Percentiles rank a stretch among this genome's conserved stretches.
Conservation (phyloP, 2,113 vertebrate species). For the Pardalotus punctatus region DNA sequence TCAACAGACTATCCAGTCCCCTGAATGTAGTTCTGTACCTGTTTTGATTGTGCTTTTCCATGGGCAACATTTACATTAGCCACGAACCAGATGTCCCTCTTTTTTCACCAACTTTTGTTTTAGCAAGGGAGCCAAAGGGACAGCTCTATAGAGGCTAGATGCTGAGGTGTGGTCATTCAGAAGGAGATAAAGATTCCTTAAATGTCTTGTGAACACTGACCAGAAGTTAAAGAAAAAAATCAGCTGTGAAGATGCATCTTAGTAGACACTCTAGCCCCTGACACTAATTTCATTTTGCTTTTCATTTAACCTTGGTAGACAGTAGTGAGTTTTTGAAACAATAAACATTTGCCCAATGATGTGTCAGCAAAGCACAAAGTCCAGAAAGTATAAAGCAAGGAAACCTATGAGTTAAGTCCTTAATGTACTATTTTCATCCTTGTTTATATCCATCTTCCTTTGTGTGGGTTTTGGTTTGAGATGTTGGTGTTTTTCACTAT, state of each 20-base stretch:
- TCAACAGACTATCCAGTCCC: neutral
- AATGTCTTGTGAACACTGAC: neutral
- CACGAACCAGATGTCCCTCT: neutral
- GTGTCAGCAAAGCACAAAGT: neutral
- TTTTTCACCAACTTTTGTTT: neutral
- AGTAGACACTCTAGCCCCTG: neutral
- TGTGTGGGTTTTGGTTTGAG: neutral
- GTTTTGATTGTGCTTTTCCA: neutral
- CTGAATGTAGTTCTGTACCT: neutral
- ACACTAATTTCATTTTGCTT: neutral
- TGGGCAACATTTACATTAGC: neutral
- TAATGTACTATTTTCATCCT: neutral
- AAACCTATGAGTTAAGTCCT: neutral
- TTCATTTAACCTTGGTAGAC: neutral
- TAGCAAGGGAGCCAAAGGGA: neutral
- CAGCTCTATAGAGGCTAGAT: neutral
- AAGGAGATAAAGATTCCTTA: neutral
- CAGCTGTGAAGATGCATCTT: neutral
- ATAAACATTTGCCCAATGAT: neutral
- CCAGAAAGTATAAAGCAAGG: neutral
- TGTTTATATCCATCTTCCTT: neutral
- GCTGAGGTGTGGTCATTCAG: neutral
- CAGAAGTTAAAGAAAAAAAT: neutral
- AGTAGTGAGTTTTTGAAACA: neutral
- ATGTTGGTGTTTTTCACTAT: neutral